Evolutionary conservation across 2,888 invertebrate species (phyloP), one percentile per base, ranked within the genome.

Genomic region (Neoascia interrupta): DNA sequence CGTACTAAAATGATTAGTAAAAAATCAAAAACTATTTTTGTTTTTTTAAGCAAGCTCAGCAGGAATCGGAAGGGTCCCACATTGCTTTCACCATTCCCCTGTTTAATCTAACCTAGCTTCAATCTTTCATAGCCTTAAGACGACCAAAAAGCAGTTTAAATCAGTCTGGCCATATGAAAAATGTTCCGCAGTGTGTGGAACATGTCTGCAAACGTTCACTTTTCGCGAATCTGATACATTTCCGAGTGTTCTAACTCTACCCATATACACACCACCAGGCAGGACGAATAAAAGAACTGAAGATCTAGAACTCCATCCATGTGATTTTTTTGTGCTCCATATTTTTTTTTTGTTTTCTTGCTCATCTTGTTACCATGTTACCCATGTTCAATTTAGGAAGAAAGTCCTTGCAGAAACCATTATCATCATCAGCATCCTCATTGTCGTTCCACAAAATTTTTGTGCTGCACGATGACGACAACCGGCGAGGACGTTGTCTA

Each of bases 331-430:
- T 13, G 3, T 31, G 26, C 43, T 19, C 28, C 18, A 11, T 51
- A 53, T 11, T 23, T 37, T 53, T 60, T 60, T 49, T 41, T 34
- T 13, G 8, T 3, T 2, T 13, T 11, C 41, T 23, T 34, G 8
- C 13, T 51, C 10, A 5, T 53, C 18, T 45, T 66, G 19, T 63
- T 26, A 47, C 54, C 49, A 41, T 49, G 28, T 58, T 41, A 21
- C 16, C 58, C 34, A 28, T 51, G 28, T 56, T 56, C 34, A 45
- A 21, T 23, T 58, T 19, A 31, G 21, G 34, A 13, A 39, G 16
- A 18, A 43, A 58, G 37, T 61, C 53, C 53, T 70, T 43, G 56
- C 37, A 49, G 31, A 51, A 63, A 4, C 51, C 51, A 75, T 75
- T 69, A 75, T 45, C 63, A 63, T 56, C 61, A 61, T 49, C 61